Percentiles rank a stretch among this genome's conserved stretches.
phyloP scores from a whole-genome alignment of 2,113 vertebrate genomes.

The Pollachius pollachius region DNA sequence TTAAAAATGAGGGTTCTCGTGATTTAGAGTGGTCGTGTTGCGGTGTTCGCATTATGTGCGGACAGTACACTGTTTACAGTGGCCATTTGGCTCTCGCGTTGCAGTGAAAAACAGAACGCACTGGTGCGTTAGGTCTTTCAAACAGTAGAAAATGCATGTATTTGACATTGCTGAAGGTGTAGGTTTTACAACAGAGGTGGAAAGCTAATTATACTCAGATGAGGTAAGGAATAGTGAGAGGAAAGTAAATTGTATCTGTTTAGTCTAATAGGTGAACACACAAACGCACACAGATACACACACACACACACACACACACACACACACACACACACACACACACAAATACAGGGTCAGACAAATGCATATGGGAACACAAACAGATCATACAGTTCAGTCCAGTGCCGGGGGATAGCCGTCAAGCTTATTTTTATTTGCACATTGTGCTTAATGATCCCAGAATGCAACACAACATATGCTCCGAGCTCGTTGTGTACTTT shows the following conservation, averaged over 20 bases:
- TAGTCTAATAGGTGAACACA: constrained; percentile 24
- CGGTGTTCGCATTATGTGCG: no score
- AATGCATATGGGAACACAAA: neutral
- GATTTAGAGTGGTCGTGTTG: no score
- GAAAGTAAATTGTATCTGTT: constrained; percentile 37
- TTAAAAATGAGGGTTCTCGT: no score
- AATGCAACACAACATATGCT: constrained; percentile 5
- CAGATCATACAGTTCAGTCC: constrained; percentile 15
- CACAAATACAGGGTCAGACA: neutral
- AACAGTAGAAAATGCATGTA: no score
- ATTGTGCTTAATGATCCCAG: constrained; percentile 7
- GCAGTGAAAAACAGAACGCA: no score
- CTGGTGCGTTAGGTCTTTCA: no score
- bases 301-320: neutral
- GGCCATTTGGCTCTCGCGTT: no score
- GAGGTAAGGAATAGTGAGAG: constrained; percentile 17
- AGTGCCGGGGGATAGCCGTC: neutral
- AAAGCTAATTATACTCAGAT: neutral
- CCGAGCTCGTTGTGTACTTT: constrained; percentile 9
- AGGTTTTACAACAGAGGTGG: no score
- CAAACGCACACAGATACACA: no score
- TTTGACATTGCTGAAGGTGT: no score
- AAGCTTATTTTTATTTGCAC: neutral
- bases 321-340: neutral
- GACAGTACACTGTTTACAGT: no score